Conservation (phyloP, 2,888 invertebrate species). For the Diaphora mendica region DNA sequence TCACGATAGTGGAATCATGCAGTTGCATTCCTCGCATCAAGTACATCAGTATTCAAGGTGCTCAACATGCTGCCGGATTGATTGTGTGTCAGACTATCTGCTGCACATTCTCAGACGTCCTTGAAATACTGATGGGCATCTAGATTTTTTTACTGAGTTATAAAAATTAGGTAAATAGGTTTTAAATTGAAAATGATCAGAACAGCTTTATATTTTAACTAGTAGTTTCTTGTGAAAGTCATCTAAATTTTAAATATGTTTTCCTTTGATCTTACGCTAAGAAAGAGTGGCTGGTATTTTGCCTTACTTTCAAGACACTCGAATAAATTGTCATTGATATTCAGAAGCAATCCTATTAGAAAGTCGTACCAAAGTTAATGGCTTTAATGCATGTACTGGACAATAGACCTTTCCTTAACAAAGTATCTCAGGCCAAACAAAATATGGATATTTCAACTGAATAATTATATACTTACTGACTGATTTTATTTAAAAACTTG, state of each 20-base stretch:
- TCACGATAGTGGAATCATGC: background rate
- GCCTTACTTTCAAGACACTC: background rate
- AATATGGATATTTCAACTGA: background rate
- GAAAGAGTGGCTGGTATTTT: background rate
- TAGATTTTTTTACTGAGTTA: background rate
- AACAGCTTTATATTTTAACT: background rate
- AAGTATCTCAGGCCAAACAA: background rate
- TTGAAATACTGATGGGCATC: background rate
- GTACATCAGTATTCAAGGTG: background rate
- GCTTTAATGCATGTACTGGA: background rate
- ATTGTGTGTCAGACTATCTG: background rate
- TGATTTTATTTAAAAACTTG: background rate
- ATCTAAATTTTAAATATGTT: background rate
- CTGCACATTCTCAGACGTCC: too few relatives aligned
- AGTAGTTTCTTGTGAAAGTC: background rate
- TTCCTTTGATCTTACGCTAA: background rate
- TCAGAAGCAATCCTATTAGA: background rate
- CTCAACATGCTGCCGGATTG: background rate
- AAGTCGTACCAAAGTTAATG: background rate
- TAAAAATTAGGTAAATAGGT: background rate
- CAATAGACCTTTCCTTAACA: background rate
- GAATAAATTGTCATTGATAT: background rate
- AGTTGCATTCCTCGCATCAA: background rate
- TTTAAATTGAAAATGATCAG: background rate
- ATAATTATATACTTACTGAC: background rate